phyloP scores from a whole-genome alignment of 2,888 invertebrate species.

The Drosophila cognata region DNA sequence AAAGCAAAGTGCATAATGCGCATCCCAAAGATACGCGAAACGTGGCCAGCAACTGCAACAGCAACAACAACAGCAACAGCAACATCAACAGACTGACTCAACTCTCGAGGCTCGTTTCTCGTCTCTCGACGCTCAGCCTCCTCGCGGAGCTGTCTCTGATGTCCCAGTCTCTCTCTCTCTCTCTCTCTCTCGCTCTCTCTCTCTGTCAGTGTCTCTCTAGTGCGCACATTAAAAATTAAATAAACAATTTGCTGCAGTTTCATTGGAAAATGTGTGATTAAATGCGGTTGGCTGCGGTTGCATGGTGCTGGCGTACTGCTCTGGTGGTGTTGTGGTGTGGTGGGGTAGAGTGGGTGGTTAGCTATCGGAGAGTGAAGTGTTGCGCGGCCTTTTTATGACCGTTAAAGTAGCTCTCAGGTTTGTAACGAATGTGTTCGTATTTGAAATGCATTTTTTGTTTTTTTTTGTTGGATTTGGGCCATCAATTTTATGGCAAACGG shows the following conservation, averaged over 20 bases:
- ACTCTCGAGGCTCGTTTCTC: slow-evolving; percentile 5
- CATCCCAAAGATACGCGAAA: slow-evolving; percentile 55
- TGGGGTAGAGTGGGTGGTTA: neutral
- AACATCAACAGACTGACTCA: slow-evolving; percentile 20
- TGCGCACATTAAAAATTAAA: slow-evolving; percentile 78
- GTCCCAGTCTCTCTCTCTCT: neutral
- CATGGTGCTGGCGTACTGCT: neutral
- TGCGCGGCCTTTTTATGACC: slow-evolving; percentile 48
- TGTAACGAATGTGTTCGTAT: slow-evolving; percentile 35
- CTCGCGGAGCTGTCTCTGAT: neutral
- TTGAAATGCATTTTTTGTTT: slow-evolving; percentile 56
- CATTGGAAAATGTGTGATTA: slow-evolving; percentile 81
- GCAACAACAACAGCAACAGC: neutral
- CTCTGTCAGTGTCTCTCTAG: slow-evolving; percentile 19
- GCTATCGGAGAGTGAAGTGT: slow-evolving; percentile 2
- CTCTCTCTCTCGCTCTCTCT: slow-evolving; percentile 7
- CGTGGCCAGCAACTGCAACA: slow-evolving; percentile 33
- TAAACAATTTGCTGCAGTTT: slow-evolving; percentile 81
- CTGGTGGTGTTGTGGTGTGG: neutral
- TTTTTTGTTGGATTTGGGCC: slow-evolving; percentile 57
- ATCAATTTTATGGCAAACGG: slow-evolving; percentile 79
- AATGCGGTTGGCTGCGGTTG: slow-evolving; percentile 59
- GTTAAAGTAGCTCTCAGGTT: slow-evolving; percentile 42
- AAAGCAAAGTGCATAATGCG: slow-evolving; percentile 65
- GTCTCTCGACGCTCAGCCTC: slow-evolving; percentile 4